Evolutionary conservation across 2,113 vertebrate species (phyloP).

Genomic region (Neogobius melanostomus): DNA sequence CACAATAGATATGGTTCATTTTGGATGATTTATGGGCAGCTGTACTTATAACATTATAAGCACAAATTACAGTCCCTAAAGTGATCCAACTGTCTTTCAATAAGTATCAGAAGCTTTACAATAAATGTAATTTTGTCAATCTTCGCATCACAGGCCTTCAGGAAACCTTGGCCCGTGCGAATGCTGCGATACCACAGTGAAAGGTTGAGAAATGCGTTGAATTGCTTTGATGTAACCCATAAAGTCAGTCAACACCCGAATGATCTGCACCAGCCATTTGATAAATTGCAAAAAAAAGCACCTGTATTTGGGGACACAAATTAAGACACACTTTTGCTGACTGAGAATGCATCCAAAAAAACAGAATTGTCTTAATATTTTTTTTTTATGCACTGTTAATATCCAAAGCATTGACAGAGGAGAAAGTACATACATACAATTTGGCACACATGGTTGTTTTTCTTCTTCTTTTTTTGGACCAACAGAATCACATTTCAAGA

Average conservation of each 20-base stretch:
- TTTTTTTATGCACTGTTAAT: constrained; percentile 75
- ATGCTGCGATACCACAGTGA: neutral
- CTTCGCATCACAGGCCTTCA: too few relatives aligned
- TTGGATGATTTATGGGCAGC: too few relatives aligned
- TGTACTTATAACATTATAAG: too few relatives aligned
- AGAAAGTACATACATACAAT: constrained; percentile 69
- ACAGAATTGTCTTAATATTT: constrained; percentile 60
- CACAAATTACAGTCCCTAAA: too few relatives aligned
- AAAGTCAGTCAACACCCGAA: constrained; percentile 39
- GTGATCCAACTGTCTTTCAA: too few relatives aligned
- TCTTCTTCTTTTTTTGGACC: constrained; percentile 44
- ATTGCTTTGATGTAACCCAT: constrained; percentile 18
- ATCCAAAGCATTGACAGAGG: constrained; percentile 76
- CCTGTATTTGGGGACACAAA: constrained; percentile 60
- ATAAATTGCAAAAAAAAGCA: constrained; percentile 66
- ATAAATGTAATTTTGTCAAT: too few relatives aligned
- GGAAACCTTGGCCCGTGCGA: neutral
- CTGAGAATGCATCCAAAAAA: constrained; percentile 68
- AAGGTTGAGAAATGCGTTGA: constrained; percentile 49
- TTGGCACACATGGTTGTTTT: constrained; percentile 76
- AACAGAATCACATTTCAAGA: constrained; percentile 74
- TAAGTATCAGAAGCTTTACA: too few relatives aligned
- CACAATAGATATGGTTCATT: too few relatives aligned
- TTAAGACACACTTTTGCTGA: constrained; percentile 52
- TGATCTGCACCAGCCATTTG: constrained; percentile 30